These are phyloP conservation scores for Amazona guildingii DNA, from an alignment of 2,113 vertebrate species.

Conservation along the genomic window DNA sequence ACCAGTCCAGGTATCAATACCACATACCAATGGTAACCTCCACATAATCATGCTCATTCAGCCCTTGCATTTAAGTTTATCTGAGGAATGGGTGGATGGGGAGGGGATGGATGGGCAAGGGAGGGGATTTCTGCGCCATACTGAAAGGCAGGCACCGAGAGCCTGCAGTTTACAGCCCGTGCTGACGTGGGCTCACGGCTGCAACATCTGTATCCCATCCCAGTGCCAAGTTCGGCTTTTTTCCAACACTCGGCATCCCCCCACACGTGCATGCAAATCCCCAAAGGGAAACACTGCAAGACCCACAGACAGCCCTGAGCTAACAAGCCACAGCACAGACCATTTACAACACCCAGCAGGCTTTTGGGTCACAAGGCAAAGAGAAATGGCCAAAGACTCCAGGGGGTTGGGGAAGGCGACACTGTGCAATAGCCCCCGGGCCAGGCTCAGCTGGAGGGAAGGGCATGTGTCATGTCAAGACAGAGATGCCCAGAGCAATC, in stretches of 20 bases:
- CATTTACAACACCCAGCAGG: background rate
- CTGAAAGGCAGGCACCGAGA: background rate
- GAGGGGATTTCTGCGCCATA: background rate
- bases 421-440: background rate
- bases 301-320: background rate
- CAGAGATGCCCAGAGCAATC: background rate
- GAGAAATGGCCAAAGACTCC: background rate
- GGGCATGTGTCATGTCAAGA: background rate
- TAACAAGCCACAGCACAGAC: background rate
- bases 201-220: slow-evolving; percentile 44
- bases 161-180: background rate
- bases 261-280: background rate
- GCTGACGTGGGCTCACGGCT: background rate
- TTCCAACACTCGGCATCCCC: background rate
- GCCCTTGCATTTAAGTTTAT: background rate
- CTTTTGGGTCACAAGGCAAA: background rate
- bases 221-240: background rate
- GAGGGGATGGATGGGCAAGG: background rate
- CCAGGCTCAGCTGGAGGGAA: background rate
- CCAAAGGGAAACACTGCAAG: slow-evolving; percentile 16
- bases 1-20: accelerated
- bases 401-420: accelerated
- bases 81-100: background rate
- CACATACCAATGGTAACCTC: background rate
- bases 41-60: background rate